Percentiles rank a stretch among this genome's conserved stretches.
Evolutionary conservation across 2,888 invertebrate genomes (phyloP).

Genomic region (Nemoura dubitans): DNA sequence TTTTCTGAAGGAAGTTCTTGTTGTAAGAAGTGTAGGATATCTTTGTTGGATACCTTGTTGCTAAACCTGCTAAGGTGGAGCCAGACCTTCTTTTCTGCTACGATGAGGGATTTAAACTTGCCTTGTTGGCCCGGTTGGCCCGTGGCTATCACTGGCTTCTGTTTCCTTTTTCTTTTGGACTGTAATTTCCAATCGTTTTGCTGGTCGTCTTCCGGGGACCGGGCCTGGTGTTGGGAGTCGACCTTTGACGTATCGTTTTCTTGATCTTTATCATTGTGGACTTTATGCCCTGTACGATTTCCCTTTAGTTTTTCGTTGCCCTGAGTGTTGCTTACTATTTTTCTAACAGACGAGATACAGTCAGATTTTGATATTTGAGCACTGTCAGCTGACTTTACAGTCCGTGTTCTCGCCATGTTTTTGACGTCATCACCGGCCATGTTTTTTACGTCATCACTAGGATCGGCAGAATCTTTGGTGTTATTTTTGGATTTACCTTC

Average conservation of each 20-base stretch:
- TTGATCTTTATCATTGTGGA: neutral
- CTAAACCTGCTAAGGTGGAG: constrained; percentile 3
- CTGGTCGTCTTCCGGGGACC: neutral
- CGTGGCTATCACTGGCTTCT: constrained; percentile 4
- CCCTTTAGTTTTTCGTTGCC: neutral
- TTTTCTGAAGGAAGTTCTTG: constrained; percentile 19
- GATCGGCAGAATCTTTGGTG: neutral
- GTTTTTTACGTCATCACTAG: neutral
- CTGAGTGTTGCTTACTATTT: neutral
- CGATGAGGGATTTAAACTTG: neutral
- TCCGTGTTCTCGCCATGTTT: neutral
- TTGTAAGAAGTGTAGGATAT: neutral
- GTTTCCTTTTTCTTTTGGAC: neutral
- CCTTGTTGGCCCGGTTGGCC: neutral
- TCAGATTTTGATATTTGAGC: neutral
- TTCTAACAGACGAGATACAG: neutral
- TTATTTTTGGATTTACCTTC: neutral
- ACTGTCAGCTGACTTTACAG: neutral
- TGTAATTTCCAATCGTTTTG: neutral
- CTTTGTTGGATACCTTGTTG: constrained; percentile 5
- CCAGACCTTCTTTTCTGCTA: constrained; percentile 9
- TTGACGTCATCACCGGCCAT: neutral
- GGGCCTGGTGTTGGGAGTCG: neutral
- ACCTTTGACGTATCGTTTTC: neutral
- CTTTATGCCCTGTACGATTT: neutral